Evolutionary conservation across 2,888 invertebrate genomes (phyloP), one percentile per base, ranked within the genome.

Genomic region (Drepanosiphum platanoidis): DNA sequence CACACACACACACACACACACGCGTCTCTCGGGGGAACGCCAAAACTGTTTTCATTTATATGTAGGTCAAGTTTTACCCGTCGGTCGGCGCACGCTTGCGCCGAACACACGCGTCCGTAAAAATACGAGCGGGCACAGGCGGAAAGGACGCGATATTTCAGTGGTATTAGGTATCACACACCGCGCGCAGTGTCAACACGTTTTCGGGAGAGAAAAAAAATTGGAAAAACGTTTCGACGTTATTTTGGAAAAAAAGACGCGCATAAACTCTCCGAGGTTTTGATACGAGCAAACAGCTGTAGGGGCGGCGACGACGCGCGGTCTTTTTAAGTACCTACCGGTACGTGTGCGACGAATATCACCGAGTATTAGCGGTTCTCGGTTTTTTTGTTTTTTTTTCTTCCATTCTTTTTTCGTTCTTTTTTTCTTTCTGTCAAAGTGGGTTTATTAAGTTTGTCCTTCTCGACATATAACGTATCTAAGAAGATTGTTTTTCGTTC

Each of bases 1-100:
- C n/a, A n/a, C n/a, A n/a, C n/a, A n/a, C n/a, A n/a, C n/a, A n/a
- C n/a, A n/a, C n/a, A n/a, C n/a, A n/a, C n/a, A n/a, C n/a, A n/a
- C n/a, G n/a, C n/a, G n/a, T n/a, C 34, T 80, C 80, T 39, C 39
- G 15, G 4, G 72, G 39, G 72, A 71, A 61, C 32, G n/a, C 58
- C 72, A 82, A 82, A 82, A 82, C 61, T n/a, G 61, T 82, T 72
- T 72, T 82, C 30, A 82, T 82, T 72, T 82, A 72, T 64, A 82
- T 82, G 72, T 82, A 72, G 82, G 82, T 82, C 72, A 72, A 72
- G 61, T 82, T 39, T 42, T 71, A 52, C n/a, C 5, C 39, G 13
- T 61, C n/a, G n/a, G n/a, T 61, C 39, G n/a, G n/a, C 13, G 3
- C 64, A 30, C 13, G 61, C 61, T 8, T n/a, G 42, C 42, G 7